Evolutionary conservation across 2,797 vertebrate genomes (phyloP), one percentile per base, ranked within the genome.

Genomic region (Anolis apletophallus): DNA sequence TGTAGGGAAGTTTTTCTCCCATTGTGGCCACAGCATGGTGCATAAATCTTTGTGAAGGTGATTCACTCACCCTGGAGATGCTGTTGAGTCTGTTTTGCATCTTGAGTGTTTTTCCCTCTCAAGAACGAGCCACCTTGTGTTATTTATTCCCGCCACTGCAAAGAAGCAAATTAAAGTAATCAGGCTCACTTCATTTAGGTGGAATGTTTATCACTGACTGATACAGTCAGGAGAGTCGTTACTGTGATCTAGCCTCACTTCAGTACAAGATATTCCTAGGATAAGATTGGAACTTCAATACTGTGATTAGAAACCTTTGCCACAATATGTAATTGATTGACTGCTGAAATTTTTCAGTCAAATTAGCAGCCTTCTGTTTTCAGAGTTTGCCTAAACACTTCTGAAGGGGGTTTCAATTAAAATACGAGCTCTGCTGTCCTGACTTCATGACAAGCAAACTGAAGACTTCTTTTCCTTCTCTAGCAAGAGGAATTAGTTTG

Each of bases 221-320:
- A 36, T 91, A 54, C 76, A 92, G 86, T 92, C 93, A 90, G n/a
- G 64, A 85, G 69, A 87, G 88, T 84, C 64, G 50, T 87, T 89
- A 54, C 61, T 93, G 84, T 91, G 82, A 93, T 93, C 77, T 81
- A 71, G 59, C 84, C 84, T 83, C 34, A 72, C 26, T 81, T 90
- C 73, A 55, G 77, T 91, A 83, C 86, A 85, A 91, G 89, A 89
- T 89, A 93, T 91, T 95, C 87, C 77, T 86, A 80, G 83, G 86
- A 91, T 91, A 92, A 94, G 64, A 85, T 86, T 87, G 16, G 91
- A 82, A 91, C 67, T 93, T 85, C 84, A 79, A 26, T 73, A 76
- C 69, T 68, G 86, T 93, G 91, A 93, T 92, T 91, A 93, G 85
- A 91, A 94, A 92, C 81, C 81, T 93, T 83, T 90, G 81, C 81